Evolutionary conservation across 92 coral and sea anemone genomes (phyloP), one percentile per base, ranked within the genome.

Genomic region (Porites lobata): DNA sequence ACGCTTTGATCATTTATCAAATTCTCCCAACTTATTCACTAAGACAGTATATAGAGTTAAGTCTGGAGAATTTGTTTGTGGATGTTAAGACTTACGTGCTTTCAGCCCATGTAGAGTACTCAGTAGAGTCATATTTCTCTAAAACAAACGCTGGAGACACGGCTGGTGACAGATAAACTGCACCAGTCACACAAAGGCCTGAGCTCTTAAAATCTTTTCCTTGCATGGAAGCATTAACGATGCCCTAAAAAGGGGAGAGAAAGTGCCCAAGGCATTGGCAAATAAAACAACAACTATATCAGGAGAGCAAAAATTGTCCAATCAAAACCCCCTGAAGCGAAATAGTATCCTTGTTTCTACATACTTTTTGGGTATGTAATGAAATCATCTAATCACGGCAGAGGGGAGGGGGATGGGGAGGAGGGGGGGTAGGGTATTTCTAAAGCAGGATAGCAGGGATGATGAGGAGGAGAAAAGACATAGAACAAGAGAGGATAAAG

Each of bases 101-200:
- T 90, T 96, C 99, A 18, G 99, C 98, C 99, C 99, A 96, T 7
- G 99, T 96, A 8, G 99, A 96, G 74, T 96, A 96, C 43, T 92
- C 81, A 14, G 94, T 92, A 29, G 99, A 95, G 92, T 86, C 92
- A 47, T 92, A 96, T 18, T 94, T 85, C 19, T 88, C 15, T 77
- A 82, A 83, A 50, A 85, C 13, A 77, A 96, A 96, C 14, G 99
- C 99, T 6, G 99, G 99, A 1, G 99, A 96, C 38, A 81, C 80
- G 4, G 99, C 99, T 8, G 87, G 85, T 20, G 99, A 95, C 19
- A 29, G 26, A 50, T 82, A 94, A 50, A 96, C 98, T 1, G 93
- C 71, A 21, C 97, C 96, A 57, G 78, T 90, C 15, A 94, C 96
- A 79, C 98, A 94, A 2, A 91, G 76, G 13, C 78, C 92, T 9